A percentile compares a stretch with the other conserved stretches of the same genome.
Evolutionary conservation across 2,113 vertebrate genomes (phyloP).

Genomic region (Pituophis catenifer): DNA sequence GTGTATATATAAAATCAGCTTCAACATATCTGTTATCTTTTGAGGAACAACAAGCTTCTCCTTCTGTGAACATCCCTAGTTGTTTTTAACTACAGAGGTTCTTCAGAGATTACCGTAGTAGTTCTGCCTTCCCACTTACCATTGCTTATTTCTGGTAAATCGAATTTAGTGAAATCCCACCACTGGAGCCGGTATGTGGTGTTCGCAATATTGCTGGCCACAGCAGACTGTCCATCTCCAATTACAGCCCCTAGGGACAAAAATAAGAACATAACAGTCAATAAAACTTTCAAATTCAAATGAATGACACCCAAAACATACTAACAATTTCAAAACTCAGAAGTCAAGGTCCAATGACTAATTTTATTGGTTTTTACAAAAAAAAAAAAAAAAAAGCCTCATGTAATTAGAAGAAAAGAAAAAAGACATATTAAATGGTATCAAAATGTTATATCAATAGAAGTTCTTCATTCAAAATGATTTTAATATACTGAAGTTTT

Average conservation of each 20-base stretch:
- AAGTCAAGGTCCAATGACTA: not conserved
- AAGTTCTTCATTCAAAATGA: not conserved
- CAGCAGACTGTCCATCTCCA: conserved; percentile 95
- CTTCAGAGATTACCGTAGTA: not conserved
- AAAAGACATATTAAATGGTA: not conserved
- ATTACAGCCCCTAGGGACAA: conserved; percentile 87
- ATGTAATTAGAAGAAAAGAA: not conserved
- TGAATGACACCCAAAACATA: not conserved
- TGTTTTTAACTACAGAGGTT: not conserved
- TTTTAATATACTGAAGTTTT: not conserved
- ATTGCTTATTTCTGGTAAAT: conserved; percentile 98
- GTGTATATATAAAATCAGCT: not conserved
- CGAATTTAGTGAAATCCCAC: conserved; percentile 99
- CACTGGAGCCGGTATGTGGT: conserved; percentile 97
- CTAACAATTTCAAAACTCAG: not conserved
- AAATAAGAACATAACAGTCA: conserved; percentile 3
- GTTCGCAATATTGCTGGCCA: conserved; percentile 98
- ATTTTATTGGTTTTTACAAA: conserved; percentile 6
- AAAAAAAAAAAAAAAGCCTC: not conserved
- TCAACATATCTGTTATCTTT: not conserved
- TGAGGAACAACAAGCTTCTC: not conserved
- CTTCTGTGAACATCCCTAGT: not conserved
- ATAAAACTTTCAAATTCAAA: not conserved
- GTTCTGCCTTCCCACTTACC: conserved; percentile 69
- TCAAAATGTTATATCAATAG: not conserved